Evolutionary conservation across 2,888 invertebrate genomes (phyloP), one percentile per base, ranked within the genome.

Genomic region (Lampropteryx suffumata): DNA sequence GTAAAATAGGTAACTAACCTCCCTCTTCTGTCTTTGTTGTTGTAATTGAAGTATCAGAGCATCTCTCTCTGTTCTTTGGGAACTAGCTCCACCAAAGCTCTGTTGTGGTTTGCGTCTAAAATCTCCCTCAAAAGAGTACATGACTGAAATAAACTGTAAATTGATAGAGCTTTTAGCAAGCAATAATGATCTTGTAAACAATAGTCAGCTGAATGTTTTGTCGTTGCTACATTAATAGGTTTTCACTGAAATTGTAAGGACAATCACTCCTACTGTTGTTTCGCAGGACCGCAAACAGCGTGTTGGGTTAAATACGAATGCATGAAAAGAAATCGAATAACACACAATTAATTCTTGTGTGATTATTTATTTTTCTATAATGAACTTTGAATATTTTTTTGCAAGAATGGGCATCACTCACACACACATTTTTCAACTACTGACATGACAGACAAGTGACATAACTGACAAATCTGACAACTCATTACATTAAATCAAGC

Each of bases 71-170:
- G 90, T 91, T 59, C 90, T 94, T 57, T 93, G 92, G 48, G 91
- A 92, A 72, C 96, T 96, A n/a, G 95, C 95, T 51, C 98, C 98
- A 53, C 97, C 94, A 63, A 98, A 91, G 82, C 96, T 97, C 85
- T 98, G 98, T 71, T 95, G 93, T 6, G 98, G 98, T 80, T 93
- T 94, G 40, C 95, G 92, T 71, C 96, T 93, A 78, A 95, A 96
- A 78, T 98, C 95, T 47, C 98, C 98, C 81, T 98, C 98, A 79
- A 98, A 98, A 71, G 95, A 92, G 82, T 92, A 93, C 93, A 93
- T 93, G 53, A 59, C 81, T 82, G 57, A 53, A 77, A 77, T 55
- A 30, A 53, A 48, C 28, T 5, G 33, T 26, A 11, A 21, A 17
- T 26, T 26, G 14, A n/a, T n/a, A n/a, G n/a, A 50, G 12, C 12